These are phyloP conservation scores for Tympanuchus pallidicinctus DNA, from an alignment of 2,113 vertebrate species.

Conservation along the genomic window DNA sequence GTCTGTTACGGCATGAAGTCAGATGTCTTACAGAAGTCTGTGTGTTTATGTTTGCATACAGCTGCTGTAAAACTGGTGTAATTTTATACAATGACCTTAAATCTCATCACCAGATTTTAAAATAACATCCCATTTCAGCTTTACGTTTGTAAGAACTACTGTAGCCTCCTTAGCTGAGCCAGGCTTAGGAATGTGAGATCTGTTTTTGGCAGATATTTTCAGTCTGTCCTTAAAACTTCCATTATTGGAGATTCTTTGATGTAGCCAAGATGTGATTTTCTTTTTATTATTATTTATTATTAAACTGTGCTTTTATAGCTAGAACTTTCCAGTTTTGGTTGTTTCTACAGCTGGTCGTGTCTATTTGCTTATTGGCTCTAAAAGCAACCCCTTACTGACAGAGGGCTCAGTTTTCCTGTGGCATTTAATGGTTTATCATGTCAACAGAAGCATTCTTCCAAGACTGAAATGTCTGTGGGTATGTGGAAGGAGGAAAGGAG, in stretches of 20 bases:
- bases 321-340: conserved; percentile 17
- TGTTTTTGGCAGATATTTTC: background rate
- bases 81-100: background rate
- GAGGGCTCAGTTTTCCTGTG: conserved; percentile 28
- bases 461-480: background rate
- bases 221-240: background rate
- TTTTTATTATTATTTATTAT: conserved; percentile 17
- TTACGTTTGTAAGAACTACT: background rate
- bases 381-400: background rate
- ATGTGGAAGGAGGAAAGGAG: conserved; percentile 3
- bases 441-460: background rate
- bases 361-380: conserved; percentile 47
- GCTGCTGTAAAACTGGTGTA: background rate
- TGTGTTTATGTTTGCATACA: background rate
- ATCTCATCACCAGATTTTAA: background rate
- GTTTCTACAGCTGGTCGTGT: conserved; percentile 47
- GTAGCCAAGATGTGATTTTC: background rate
- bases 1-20: background rate
- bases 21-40: background rate
- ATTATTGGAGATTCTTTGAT: conserved; percentile 2
- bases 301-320: conserved; percentile 20
- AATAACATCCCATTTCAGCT: background rate
- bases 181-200: background rate
- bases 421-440: background rate
- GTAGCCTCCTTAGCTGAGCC: background rate